Evolutionary conservation across 2,113 vertebrate genomes (phyloP).

Genomic region (Lamprotornis superbus): DNA sequence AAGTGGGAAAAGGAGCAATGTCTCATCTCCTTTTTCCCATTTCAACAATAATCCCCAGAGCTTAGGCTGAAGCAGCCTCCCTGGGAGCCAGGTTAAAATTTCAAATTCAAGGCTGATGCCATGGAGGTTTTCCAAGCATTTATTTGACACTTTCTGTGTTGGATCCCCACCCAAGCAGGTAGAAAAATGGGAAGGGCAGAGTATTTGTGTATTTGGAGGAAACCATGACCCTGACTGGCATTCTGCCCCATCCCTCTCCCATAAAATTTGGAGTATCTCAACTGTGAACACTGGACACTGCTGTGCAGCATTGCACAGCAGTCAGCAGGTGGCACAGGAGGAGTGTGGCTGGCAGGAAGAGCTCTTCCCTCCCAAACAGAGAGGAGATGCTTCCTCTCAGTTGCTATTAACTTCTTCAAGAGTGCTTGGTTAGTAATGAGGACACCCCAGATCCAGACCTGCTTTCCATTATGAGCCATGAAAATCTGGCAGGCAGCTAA

Average conservation of each 20-base stretch:
- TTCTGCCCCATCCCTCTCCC: neutral
- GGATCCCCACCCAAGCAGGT: neutral
- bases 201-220: neutral
- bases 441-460: neutral
- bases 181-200: neutral
- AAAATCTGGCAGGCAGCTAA: neutral
- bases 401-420: neutral
- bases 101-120: neutral
- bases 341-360: neutral
- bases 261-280: fast-evolving
- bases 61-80: neutral
- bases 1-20: neutral
- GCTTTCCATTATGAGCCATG: neutral
- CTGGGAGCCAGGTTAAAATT: neutral
- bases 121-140: neutral
- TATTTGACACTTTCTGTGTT: neutral
- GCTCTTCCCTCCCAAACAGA: fast-evolving
- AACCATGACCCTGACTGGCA: neutral
- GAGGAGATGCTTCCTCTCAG: neutral
- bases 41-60: neutral
- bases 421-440: neutral
- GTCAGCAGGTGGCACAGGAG: conserved; percentile 38
- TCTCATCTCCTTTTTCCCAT: neutral
- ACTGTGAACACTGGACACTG: fast-evolving
- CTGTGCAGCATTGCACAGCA: neutral